Evolutionary conservation across 1,140 invertebrate species (phyloP).

Genomic region (Epicauta chinensis): DNA sequence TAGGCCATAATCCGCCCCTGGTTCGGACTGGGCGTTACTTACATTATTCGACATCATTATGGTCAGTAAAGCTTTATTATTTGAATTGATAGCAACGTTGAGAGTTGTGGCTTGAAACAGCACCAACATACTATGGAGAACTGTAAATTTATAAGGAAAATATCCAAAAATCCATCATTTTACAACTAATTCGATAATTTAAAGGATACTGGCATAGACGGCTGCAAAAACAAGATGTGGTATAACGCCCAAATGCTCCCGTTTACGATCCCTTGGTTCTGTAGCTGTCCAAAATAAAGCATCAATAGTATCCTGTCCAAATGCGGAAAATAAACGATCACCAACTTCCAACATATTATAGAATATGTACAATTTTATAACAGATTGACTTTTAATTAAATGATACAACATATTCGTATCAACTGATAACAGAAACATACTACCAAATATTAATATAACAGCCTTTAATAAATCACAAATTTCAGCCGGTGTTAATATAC

Average conservation of each 20-base stretch:
- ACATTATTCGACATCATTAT: constrained; percentile 99
- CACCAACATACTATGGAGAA: constrained; percentile 87
- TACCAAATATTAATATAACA: constrained; percentile 77
- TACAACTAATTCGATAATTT: neutral
- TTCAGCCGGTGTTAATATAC: constrained; percentile 77
- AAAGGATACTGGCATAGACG: constrained; percentile 93
- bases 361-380: constrained; percentile 99
- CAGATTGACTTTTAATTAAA: constrained; percentile 95
- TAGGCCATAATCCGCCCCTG: no score
- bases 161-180: no score
- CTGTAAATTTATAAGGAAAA: constrained; percentile 50
- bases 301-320: constrained; percentile 98
- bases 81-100: constrained; percentile 99
- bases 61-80: constrained; percentile 93
- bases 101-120: constrained; percentile 92
- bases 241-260: constrained; percentile 79
- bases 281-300: constrained; percentile 97
- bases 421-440: constrained; percentile 79
- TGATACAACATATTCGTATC: constrained; percentile 99
- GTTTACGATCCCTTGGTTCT: constrained; percentile 75
- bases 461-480: constrained; percentile 96
- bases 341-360: constrained; percentile 99
- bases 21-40: no score
- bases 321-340: constrained; percentile 91
- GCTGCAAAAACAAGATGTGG: constrained; percentile 86